A percentile compares a stretch with the other conserved stretches of the same genome.
Evolutionary conservation across 2,113 vertebrate species (phyloP).

Genomic region (Lycaon pictus): DNA sequence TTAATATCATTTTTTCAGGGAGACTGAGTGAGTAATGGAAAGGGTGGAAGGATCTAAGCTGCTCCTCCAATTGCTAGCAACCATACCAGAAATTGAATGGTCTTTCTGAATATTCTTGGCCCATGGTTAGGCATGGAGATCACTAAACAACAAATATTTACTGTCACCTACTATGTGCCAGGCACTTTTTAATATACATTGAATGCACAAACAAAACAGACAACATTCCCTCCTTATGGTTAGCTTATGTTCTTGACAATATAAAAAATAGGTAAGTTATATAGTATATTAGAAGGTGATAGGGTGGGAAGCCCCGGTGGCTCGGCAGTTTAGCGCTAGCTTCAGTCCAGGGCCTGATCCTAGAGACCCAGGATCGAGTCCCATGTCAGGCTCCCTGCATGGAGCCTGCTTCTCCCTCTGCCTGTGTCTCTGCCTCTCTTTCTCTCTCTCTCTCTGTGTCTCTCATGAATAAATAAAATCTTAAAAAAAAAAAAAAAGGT

Average conservation of each 20-base stretch:
- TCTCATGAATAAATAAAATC: no score
- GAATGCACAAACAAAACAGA: not conserved
- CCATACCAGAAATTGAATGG: not conserved
- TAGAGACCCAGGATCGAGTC: no score
- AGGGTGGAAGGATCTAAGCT: not conserved
- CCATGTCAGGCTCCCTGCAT: no score
- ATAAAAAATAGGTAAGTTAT: not conserved
- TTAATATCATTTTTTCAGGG: not conserved
- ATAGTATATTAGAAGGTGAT: not conserved
- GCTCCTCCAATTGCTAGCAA: not conserved
- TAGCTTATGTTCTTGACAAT: not conserved
- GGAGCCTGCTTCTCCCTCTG: no score
- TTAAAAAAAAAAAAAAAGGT: not conserved
- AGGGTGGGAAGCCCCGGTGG: no score
- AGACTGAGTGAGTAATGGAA: not conserved
- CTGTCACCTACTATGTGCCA: not conserved
- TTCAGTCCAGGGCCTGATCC: no score
- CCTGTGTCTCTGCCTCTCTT: no score
- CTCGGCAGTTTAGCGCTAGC: no score
- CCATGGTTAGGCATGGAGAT: not conserved
- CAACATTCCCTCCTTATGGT: not conserved
- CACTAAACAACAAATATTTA: not conserved
- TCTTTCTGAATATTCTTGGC: not conserved
- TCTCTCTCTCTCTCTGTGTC: no score
- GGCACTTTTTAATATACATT: not conserved